Conservation (phyloP, 2,113 vertebrate genomes). For the Syngnathus floridae region DNA sequence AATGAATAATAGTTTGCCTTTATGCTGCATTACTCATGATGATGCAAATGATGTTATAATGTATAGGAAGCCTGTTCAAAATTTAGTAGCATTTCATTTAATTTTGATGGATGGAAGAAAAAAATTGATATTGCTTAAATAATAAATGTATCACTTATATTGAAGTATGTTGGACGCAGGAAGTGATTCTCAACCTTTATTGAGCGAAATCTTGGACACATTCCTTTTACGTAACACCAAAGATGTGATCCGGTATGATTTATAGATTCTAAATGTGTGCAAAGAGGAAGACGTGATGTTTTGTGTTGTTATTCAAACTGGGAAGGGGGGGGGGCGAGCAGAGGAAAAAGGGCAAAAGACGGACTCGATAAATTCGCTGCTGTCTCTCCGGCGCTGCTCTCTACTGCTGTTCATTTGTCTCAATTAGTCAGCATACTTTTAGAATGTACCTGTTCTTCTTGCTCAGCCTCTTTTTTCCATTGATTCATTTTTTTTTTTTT, state of each 20-base stretch:
- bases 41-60: neutral
- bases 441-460: slow-evolving; percentile 23
- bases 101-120: no score
- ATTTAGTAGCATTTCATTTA: no score
- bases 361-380: slow-evolving; percentile 46
- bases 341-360: slow-evolving; percentile 47
- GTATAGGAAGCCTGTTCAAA: no score
- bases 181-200: no score
- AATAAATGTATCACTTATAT: no score
- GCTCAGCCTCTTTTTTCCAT: slow-evolving; percentile 5
- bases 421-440: slow-evolving; percentile 52
- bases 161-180: no score
- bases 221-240: slow-evolving; percentile 35
- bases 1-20: neutral
- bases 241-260: slow-evolving; percentile 54
- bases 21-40: neutral
- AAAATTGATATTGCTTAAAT: no score
- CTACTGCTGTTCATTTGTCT: slow-evolving; percentile 57
- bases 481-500: slow-evolving; percentile 12
- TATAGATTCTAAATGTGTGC: slow-evolving; percentile 56
- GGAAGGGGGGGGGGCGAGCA: neutral
- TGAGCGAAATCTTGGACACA: neutral
- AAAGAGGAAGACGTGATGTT: slow-evolving; percentile 30
- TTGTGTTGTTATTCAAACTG: slow-evolving; percentile 31
- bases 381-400: slow-evolving; percentile 29